Percentiles rank a stretch among this genome's conserved stretches.
Conservation (phyloP, 2,888 invertebrate species). For the Lycocerus yunnanus region DNA sequence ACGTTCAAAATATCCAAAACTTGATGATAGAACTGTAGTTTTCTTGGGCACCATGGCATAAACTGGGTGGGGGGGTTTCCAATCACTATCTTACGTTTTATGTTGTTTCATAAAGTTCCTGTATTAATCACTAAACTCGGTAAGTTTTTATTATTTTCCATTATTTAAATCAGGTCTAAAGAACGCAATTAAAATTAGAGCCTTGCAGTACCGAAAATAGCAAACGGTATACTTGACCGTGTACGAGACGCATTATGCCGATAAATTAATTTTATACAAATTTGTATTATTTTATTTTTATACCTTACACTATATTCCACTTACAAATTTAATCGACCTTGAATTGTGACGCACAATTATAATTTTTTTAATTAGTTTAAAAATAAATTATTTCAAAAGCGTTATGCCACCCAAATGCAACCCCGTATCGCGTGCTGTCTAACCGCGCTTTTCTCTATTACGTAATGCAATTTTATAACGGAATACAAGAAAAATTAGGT, state of each 20-base stretch:
- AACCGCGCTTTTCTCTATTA: neutral
- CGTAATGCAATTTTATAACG: neutral
- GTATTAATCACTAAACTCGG: no score
- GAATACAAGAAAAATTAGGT: neutral
- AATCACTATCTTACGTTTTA: no score
- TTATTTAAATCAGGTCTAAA: no score
- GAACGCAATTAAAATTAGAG: no score
- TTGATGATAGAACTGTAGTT: no score
- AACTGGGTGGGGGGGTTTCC: no score
- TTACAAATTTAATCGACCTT: neutral
- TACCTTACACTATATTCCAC: neutral
- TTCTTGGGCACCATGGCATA: no score
- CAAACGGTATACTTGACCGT: neutral
- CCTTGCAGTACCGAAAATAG: no score
- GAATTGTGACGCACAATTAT: neutral
- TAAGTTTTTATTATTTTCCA: no score
- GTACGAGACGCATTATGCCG: neutral
- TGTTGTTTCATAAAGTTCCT: no score
- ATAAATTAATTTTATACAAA: neutral
- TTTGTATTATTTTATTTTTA: neutral
- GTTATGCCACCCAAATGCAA: neutral
- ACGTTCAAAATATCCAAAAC: no score
- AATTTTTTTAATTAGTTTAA: neutral
- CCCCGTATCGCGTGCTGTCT: neutral
- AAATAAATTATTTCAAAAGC: neutral